These are phyloP conservation scores for Eulemur mongoz DNA, from an alignment of 2,797 vertebrate species.

Conservation along the genomic window DNA sequence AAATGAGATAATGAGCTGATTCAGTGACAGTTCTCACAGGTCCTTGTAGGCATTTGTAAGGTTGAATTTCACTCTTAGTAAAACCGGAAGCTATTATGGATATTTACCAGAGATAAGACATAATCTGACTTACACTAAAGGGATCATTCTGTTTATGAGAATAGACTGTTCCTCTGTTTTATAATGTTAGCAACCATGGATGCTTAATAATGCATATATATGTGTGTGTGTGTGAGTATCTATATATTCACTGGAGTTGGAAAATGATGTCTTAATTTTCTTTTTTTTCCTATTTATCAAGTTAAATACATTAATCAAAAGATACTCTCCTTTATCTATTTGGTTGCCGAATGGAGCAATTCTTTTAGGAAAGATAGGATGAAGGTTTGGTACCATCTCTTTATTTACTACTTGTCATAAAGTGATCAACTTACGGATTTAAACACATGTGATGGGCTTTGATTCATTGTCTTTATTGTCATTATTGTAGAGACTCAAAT, in stretches of 20 bases:
- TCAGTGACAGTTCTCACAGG: neutral
- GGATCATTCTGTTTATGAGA: neutral
- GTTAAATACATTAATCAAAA: neutral
- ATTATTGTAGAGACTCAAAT: neutral
- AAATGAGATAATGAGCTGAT: neutral
- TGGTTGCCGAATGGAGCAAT: neutral
- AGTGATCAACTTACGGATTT: neutral
- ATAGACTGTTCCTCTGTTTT: neutral
- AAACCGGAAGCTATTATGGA: neutral
- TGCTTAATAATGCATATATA: neutral
- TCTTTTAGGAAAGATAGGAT: neutral
- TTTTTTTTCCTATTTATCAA: neutral
- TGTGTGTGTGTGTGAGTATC: too few species aligned
- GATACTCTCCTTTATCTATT: neutral
- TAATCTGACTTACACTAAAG: neutral
- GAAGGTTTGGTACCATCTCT: neutral
- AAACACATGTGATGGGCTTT: neutral
- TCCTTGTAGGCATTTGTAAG: neutral
- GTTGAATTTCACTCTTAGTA: neutral
- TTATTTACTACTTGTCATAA: neutral
- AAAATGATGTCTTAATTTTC: neutral
- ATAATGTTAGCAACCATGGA: neutral
- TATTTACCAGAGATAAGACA: neutral
- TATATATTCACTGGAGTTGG: neutral
- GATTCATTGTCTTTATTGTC: neutral